Base-by-base conservation (phyloP, 2,113 vertebrate genomes). In the Numida meleagris region DNA sequence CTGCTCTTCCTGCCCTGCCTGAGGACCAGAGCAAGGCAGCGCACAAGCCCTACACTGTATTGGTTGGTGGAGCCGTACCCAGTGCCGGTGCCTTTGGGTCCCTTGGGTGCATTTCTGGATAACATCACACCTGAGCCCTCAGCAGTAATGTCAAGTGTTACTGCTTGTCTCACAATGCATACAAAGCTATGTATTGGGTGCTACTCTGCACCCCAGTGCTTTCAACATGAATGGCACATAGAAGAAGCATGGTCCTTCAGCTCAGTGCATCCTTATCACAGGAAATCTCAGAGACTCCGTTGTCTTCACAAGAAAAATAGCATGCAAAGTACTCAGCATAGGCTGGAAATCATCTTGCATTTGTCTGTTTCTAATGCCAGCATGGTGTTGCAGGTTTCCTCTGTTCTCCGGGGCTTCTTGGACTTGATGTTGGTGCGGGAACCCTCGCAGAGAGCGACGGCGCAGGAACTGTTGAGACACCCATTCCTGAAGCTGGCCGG, bases 341-440 rank as follows among this genome's bases (percentile, higher is more conserved):
- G 42, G 42, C 4, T 43, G 55, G 29, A 4, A 10, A 3, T 1
- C 5, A 3, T 1, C 5, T 20, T 46, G 31, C 2, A 38, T 12
- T 29, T 68, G 31, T 1, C 58, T 33, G 0, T 4, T 68, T 10
- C 71, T 96, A 74, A 63, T 1, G 0, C 65, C 67, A 29, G 2
- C 75, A n/a, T 23, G 10, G 33, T 95, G 73, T 93, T 83, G 9
- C 97, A 99, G 99, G 98, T 99, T 80, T 99, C 99, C 43, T 98
- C 98, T 0, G 97, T 99, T 42, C 98, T 99, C 86, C 98, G 99
- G 45, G 98, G 98, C 63, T 99, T 99, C 97, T 96, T 99, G 92
- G 99, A 99, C 97, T 97, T 98, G 61, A 99, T 99, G 99, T 96
- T 99, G 97, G 99, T 99, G 95, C 98, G 99, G 94, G 99, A 99